phyloP scores from a whole-genome alignment of 1,140 invertebrate species.

The Centruroides sculpturatus region DNA sequence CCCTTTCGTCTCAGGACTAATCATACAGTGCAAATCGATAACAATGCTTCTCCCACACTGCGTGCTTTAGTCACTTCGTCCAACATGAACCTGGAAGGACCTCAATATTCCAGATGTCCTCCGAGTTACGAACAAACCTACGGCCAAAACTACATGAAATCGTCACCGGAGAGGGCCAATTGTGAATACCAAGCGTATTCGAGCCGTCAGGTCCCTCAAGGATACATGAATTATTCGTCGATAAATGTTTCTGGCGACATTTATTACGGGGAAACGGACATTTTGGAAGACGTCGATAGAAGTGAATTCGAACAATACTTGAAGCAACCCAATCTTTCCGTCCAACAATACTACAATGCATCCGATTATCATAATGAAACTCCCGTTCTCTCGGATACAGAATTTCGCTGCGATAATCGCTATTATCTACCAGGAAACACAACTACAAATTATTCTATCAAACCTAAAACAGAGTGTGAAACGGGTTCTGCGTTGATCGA shows the following conservation, averaged over 20 bases:
- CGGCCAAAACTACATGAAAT: too few species aligned
- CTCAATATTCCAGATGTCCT: too few species aligned
- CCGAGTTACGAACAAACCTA: too few species aligned
- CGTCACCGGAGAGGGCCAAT: neutral
- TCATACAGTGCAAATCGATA: neutral
- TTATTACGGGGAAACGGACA: neutral
- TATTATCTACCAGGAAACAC: neutral
- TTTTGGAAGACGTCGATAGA: neutral
- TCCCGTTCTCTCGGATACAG: neutral
- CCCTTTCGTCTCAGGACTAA: slow-evolving; percentile 8
- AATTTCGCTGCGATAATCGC: neutral
- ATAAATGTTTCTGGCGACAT: neutral
- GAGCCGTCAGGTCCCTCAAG: neutral
- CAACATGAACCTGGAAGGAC: neutral
- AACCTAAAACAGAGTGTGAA: neutral
- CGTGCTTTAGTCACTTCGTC: neutral
- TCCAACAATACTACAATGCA: neutral
- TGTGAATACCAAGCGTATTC: neutral
- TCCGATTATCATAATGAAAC: neutral
- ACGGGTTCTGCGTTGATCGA: neutral
- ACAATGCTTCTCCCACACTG: neutral
- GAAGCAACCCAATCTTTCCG: neutral
- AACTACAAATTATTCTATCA: neutral
- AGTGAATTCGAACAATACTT: neutral
- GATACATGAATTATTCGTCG: neutral